phyloP scores from a whole-genome alignment of 2,113 vertebrate genomes.

The Talpa occidentalis region DNA sequence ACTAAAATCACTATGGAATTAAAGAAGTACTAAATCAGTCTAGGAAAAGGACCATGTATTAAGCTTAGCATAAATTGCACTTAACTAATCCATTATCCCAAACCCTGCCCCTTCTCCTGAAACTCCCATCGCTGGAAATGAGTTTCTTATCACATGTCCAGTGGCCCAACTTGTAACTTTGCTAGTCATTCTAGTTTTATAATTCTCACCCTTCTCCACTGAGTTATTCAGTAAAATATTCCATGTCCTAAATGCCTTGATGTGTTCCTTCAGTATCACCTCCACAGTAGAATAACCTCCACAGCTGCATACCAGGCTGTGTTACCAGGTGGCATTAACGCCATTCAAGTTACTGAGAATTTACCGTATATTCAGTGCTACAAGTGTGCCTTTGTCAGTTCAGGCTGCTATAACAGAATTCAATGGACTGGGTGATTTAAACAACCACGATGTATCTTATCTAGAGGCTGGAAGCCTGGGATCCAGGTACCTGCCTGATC shows the following conservation, averaged over 20 bases:
- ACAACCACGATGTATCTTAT: background rate
- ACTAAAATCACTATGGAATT: background rate
- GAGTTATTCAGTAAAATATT: background rate
- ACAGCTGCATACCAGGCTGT: background rate
- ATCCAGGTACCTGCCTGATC: background rate
- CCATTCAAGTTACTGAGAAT: background rate
- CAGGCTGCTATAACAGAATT: background rate
- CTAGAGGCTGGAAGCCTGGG: background rate
- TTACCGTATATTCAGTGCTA: background rate
- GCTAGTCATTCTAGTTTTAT: background rate
- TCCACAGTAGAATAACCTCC: background rate
- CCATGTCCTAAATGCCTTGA: background rate
- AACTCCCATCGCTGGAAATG: background rate
- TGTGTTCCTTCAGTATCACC: background rate
- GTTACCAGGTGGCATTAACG: background rate
- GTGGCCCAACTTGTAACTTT: background rate
- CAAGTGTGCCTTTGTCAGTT: background rate
- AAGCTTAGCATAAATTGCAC: background rate
- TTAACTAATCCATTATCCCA: background rate
- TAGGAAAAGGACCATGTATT: background rate
- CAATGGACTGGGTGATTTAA: background rate
- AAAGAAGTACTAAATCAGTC: background rate
- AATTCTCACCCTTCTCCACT: background rate
- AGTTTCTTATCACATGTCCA: background rate
- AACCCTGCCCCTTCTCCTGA: background rate